A percentile compares a stretch with the other conserved stretches of the same genome.
These are phyloP conservation scores for Drosophila leonis DNA, from an alignment of 2,888 invertebrate species.

Conservation along the genomic window DNA sequence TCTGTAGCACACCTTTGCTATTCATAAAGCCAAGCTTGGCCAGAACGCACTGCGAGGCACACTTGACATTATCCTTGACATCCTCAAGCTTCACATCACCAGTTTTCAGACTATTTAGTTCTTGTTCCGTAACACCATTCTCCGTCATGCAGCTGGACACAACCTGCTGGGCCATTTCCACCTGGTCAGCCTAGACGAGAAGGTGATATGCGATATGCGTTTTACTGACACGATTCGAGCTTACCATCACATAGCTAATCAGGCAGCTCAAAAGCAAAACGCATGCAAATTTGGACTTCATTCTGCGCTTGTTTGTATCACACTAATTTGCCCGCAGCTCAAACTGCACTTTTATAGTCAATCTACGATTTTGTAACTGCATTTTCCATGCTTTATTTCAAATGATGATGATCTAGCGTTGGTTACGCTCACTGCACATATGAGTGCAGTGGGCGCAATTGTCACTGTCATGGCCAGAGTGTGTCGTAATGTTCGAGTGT, in stretches of 20 bases:
- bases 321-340: constrained; percentile 27
- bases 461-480: constrained; percentile 25
- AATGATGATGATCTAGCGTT: constrained; percentile 27
- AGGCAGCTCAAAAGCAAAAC: constrained; percentile 51
- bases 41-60: constrained; percentile 48
- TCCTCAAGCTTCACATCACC: constrained; percentile 41
- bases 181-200: constrained; percentile 11
- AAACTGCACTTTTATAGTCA: constrained; percentile 44
- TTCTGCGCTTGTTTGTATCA: constrained; percentile 31
- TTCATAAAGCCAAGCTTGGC: constrained; percentile 56
- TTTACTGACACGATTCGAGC: not conserved
- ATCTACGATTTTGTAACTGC: constrained; percentile 5
- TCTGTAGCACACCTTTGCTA: constrained; percentile 33
- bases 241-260: constrained; percentile 42
- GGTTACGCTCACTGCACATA: constrained; percentile 38
- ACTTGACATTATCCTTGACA: constrained; percentile 61
- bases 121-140: constrained; percentile 44
- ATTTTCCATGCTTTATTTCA: constrained; percentile 21
- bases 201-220: not conserved
- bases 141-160: constrained; percentile 45
- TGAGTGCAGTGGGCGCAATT: constrained; percentile 1
- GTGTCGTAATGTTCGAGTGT: not conserved
- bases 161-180: not conserved
- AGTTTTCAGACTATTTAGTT: constrained; percentile 36
- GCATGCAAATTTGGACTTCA: constrained; percentile 52